phyloP scores from a whole-genome alignment of 2,797 vertebrate species.

The Centropyge bicolor region DNA sequence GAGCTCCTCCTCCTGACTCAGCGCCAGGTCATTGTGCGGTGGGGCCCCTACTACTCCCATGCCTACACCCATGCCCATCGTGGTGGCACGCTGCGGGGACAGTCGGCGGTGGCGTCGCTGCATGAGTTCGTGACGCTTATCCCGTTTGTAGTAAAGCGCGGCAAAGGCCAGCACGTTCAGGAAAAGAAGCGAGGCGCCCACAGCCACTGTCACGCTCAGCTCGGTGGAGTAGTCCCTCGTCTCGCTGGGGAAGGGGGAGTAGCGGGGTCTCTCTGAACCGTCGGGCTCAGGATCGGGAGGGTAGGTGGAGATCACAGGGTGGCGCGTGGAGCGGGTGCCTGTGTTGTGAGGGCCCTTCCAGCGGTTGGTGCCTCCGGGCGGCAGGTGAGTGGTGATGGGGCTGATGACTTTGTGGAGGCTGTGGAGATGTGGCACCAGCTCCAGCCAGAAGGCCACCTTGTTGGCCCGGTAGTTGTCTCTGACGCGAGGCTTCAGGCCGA shows the following conservation, averaged over 20 bases:
- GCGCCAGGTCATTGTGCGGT: conserved; percentile 90
- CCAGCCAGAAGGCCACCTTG: conserved; percentile 98
- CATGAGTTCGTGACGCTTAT: conserved; percentile 92
- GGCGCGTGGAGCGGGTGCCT: conserved; percentile 76
- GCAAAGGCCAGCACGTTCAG: conserved; percentile 95
- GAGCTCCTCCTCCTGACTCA: conserved; percentile 92
- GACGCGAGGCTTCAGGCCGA: conserved; percentile 94
- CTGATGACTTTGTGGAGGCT: conserved; percentile 87
- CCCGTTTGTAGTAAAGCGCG: conserved; percentile 94
- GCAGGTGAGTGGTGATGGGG: conserved; percentile 87
- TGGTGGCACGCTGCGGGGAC: conserved; percentile 86
- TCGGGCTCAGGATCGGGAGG: conserved; percentile 84
- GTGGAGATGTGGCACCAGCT: conserved; percentile 94
- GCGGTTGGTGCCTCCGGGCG: conserved; percentile 76
- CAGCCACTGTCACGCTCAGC: conserved; percentile 93
- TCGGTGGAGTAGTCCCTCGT: conserved; percentile 94
- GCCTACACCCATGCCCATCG: conserved; percentile 79
- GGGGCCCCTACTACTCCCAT: conserved; percentile 82
- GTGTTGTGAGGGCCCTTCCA: conserved; percentile 66
- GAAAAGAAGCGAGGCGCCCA: conserved; percentile 94
- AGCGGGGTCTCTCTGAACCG: conserved; percentile 81
- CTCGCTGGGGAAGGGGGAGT: conserved; percentile 86
- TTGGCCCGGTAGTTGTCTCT: conserved; percentile 96
- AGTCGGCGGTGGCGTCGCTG: conserved; percentile 87
- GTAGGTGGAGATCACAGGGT: conserved; percentile 81